Conservation (phyloP, 2,113 vertebrate species). For the Natator depressus region DNA sequence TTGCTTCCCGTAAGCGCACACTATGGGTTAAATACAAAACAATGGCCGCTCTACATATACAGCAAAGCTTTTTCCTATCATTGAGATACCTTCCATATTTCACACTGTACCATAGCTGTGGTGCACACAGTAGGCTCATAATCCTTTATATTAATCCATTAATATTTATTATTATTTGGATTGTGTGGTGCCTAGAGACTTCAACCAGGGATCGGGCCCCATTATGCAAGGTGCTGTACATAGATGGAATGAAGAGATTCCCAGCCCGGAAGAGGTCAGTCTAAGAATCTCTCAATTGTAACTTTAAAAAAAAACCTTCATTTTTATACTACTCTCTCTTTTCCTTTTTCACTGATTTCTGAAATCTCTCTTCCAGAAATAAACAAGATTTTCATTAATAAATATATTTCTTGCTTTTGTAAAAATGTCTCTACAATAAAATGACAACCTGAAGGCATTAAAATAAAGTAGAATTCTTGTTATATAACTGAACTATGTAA, state of each 20-base stretch:
- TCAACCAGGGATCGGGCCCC: not conserved
- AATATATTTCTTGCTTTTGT: conserved; percentile 13
- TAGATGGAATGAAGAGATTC: not conserved
- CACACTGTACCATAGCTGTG: not conserved
- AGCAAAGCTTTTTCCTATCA: not conserved
- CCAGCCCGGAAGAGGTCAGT: not conserved
- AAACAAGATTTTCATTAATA: conserved; percentile 39
- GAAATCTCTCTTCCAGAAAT: conserved; percentile 22
- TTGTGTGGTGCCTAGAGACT: not conserved
- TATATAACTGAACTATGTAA: conserved; percentile 10
- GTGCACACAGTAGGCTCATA: not conserved
- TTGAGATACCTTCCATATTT: not conserved
- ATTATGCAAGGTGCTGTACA: fast-evolving
- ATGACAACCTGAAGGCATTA: not conserved
- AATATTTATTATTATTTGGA: not conserved
- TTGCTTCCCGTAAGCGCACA: not conserved
- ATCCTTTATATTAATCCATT: not conserved
- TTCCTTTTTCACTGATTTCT: not conserved
- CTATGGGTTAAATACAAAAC: not conserved
- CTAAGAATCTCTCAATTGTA: not conserved
- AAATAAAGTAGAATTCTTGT: conserved; percentile 6
- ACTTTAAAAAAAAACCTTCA: not conserved
- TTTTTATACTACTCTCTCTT: conserved; percentile 1
- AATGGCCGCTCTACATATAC: not conserved
- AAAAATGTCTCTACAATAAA: conserved; percentile 54